Conservation (phyloP, 2,888 invertebrate species). For the Ormyrus nitidulus region DNA sequence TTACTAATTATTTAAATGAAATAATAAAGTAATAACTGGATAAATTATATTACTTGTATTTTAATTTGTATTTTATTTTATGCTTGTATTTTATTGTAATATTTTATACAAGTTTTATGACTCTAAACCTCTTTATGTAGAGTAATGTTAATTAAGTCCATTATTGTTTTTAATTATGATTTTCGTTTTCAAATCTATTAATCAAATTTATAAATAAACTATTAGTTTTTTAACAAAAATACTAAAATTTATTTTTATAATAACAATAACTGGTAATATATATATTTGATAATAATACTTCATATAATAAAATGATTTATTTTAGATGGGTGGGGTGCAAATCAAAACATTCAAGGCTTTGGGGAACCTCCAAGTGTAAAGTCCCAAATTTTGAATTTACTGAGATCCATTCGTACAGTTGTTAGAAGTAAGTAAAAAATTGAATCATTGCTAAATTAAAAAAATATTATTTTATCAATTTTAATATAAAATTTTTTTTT, state of each 20-base stretch:
- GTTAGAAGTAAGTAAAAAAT: constrained; percentile 88
- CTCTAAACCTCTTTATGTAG: no score
- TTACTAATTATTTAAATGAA: neutral
- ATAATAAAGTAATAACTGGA: neutral
- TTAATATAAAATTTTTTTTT: constrained; percentile 63
- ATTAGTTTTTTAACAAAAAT: neutral
- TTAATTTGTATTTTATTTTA: neutral
- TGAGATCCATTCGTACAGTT: constrained; percentile 97
- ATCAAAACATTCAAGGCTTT: constrained; percentile 87
- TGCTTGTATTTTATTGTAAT: no score
- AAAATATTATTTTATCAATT: neutral
- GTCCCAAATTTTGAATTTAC: constrained; percentile 91
- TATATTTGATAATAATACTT: no score
- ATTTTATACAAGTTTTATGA: no score
- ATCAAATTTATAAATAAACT: neutral
- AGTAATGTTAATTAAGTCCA: neutral
- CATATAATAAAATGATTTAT: neutral
- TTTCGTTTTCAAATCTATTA: neutral
- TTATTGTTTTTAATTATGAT: no score
- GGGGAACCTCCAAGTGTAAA: constrained; percentile 91
- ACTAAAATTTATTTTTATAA: neutral
- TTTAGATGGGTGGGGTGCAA: constrained; percentile 93
- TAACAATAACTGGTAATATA: no score
- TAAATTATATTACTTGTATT: neutral
- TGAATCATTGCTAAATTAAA: constrained; percentile 24